Conservation (phyloP, 1,140 invertebrate species). For the Bombus difficillimus region DNA sequence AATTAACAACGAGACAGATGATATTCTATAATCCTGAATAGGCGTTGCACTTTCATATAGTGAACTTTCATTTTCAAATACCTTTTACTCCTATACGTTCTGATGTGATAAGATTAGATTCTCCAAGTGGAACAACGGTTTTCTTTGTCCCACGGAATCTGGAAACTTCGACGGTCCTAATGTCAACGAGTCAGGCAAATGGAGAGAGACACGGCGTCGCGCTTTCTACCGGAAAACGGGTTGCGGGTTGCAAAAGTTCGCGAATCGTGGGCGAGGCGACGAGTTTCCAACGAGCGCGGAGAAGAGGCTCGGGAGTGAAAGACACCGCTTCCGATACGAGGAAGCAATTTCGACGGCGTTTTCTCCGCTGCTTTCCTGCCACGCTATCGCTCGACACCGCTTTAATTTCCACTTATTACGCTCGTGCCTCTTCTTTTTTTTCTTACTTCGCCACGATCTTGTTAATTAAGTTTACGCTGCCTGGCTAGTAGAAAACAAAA, state of each 20-base stretch:
- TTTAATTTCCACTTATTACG: slow-evolving; percentile 21
- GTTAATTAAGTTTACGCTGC: background rate
- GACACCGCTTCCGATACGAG: slow-evolving; percentile 6
- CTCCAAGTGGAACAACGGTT: too few relatives aligned
- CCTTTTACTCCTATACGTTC: background rate
- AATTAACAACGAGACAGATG: background rate
- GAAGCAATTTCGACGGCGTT: slow-evolving; percentile 7
- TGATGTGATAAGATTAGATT: too few relatives aligned
- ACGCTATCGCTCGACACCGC: background rate
- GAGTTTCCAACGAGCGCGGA: too few relatives aligned
- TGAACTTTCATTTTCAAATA: background rate
- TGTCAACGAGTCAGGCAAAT: too few relatives aligned
- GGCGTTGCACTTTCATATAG: background rate
- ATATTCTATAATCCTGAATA: background rate
- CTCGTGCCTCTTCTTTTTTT: background rate
- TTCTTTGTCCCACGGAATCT: too few relatives aligned
- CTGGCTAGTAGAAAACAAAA: too few relatives aligned
- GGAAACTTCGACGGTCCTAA: too few relatives aligned
- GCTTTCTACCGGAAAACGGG: slow-evolving; percentile 11
- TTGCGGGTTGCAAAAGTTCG: slow-evolving; percentile 8
- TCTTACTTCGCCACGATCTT: background rate
- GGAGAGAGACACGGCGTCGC: background rate
- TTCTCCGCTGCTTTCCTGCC: background rate
- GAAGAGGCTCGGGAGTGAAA: background rate
- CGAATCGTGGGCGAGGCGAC: slow-evolving; percentile 3